These are phyloP conservation scores for Synchiropus splendidus DNA, from an alignment of 2,113 vertebrate species.

Conservation along the genomic window DNA sequence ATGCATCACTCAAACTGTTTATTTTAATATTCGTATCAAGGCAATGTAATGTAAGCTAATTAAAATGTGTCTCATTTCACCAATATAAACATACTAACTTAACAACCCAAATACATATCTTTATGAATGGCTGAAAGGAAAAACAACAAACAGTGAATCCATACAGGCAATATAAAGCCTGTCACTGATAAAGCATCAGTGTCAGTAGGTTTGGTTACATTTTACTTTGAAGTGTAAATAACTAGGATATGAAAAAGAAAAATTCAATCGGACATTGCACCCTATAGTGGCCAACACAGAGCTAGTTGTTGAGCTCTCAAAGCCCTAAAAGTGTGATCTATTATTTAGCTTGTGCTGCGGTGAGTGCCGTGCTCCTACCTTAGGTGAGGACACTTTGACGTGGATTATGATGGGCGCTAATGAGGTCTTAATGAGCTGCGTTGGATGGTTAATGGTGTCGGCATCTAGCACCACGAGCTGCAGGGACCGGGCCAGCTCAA, in stretches of 20 bases:
- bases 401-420: conserved; percentile 96
- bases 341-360: too few species aligned
- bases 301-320: too few species aligned
- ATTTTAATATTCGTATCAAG: too few species aligned
- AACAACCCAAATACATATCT: neutral
- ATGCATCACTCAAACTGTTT: too few species aligned
- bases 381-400: conserved; percentile 96
- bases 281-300: too few species aligned
- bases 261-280: neutral
- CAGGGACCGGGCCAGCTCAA: conserved; percentile 90
- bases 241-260: neutral
- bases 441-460: conserved; percentile 96
- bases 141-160: neutral
- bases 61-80: too few species aligned
- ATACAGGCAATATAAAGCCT: conserved; percentile 5
- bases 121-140: neutral
- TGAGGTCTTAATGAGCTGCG: conserved; percentile 95
- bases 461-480: conserved; percentile 95
- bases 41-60: too few species aligned
- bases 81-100: too few species aligned
- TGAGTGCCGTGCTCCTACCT: conserved; percentile 64
- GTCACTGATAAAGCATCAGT: conserved; percentile 1
- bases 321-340: too few species aligned
- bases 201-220: neutral
- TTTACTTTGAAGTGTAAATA: conserved; percentile 13